These are phyloP conservation scores for Mesaphorura yosii DNA, from an alignment of 1,140 invertebrate genomes.

Conservation along the genomic window DNA sequence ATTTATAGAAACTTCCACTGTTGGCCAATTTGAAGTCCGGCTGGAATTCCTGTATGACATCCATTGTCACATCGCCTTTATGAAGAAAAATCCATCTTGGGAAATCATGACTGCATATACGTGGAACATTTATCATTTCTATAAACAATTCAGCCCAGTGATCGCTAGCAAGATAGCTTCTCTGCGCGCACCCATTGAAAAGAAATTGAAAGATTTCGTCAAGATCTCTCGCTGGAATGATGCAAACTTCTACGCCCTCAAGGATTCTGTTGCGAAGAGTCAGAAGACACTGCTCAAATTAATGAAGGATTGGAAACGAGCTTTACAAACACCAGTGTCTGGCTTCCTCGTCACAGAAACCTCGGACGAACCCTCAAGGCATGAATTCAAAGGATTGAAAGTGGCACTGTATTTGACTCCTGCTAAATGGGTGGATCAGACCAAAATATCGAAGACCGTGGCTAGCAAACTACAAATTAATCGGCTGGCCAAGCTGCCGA, in stretches of 20 bases:
- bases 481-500: conserved; percentile 19
- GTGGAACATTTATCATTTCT: conserved; percentile 80
- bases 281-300: conserved; percentile 77
- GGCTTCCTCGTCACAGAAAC: conserved; percentile 19
- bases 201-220: conserved; percentile 82
- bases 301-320: conserved; percentile 53
- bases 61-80: conserved; percentile 53
- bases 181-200: conserved; percentile 67
- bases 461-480: not conserved
- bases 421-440: conserved; percentile 2
- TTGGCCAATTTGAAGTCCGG: conserved; percentile 71
- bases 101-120: conserved; percentile 46
- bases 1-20: conserved; percentile 70
- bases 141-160: conserved; percentile 58
- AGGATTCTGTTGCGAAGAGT: conserved; percentile 71
- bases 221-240: conserved; percentile 95
- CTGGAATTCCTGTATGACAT: conserved; percentile 66
- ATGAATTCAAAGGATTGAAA: not conserved
- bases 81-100: conserved; percentile 6
- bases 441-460: not conserved
- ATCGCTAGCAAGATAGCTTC: conserved; percentile 53
- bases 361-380: not conserved
- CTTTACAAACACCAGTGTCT: conserved; percentile 10
- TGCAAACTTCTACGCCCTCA: conserved; percentile 86
- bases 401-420: conserved; percentile 4